Base-by-base conservation (phyloP, 2,888 invertebrate genomes). In the Melitaea athalia region DNA sequence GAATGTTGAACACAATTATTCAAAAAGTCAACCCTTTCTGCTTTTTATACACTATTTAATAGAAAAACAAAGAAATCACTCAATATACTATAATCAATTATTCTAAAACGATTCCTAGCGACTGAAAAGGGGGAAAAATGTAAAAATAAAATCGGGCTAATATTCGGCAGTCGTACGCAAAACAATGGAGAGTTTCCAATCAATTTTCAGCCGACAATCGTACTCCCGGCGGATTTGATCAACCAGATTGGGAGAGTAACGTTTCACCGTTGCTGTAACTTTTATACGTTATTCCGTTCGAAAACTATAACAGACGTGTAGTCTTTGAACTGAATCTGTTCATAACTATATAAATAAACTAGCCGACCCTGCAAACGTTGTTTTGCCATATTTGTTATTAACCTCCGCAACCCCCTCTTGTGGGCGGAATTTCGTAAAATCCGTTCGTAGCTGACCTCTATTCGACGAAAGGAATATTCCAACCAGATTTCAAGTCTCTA, bases 131-230 rank as follows among this genome's bases (percentile, higher is more conserved):
- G 42, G 42, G 10, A 57, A 42, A 57, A 57, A 15, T 5, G n/a
- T 3, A 17, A 66, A 38, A 52, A 59, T 12, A 55, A 62, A 55
- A 62, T 50, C 55, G 55, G 57, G 72, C 72, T 70, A 72, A 71
- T 75, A 74, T 76, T 75, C 73, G 74, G 70, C 75, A 76, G 73
- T 72, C 74, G 72, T 47, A 71, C 62, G 59, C 57, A 68, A 72
- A 63, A 69, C 71, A 77, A 77, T 78, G 70, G 69, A 52, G 38
- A 68, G 69, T 49, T 67, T 68, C 74, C 77, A 76, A 79, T 81
- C 79, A 79, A 79, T 79, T 80, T 79, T 67, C 75, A 75, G 75
- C 73, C 74, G 77, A 74, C 78, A 78, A 78, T 78, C 76, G 70
- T 47, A 33, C 42, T 70, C 70, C 68, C 70, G 68, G 14, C 59